Conservation (phyloP, 1,140 invertebrate species). For the Harlomillsia oculata region DNA sequence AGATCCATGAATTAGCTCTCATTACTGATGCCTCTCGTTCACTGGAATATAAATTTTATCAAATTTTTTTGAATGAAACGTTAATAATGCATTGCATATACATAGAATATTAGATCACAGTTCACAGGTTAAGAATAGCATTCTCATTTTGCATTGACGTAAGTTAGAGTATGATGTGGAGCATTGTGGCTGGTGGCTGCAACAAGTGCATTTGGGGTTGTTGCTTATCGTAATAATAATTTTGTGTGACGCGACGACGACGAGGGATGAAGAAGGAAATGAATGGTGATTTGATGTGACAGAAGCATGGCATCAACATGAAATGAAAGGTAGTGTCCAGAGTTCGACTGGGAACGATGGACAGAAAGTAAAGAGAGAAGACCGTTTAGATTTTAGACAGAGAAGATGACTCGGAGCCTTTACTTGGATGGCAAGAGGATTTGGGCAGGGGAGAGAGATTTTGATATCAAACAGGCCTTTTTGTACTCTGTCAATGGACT, state of each 20-base stretch:
- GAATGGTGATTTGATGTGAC: background rate
- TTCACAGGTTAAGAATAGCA: too few relatives aligned
- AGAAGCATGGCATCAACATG: background rate
- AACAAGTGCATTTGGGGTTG: too few relatives aligned
- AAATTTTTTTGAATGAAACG: background rate
- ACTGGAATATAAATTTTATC: slow-evolving; percentile 45
- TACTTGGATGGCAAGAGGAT: too few relatives aligned
- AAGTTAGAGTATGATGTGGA: too few relatives aligned
- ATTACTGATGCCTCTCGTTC: slow-evolving; percentile 83
- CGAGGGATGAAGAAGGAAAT: too few relatives aligned
- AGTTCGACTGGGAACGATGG: too few relatives aligned
- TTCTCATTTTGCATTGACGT: too few relatives aligned
- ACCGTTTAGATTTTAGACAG: background rate
- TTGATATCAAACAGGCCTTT: slow-evolving; percentile 27
- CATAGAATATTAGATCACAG: background rate
- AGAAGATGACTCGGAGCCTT: background rate
- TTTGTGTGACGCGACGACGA: too few relatives aligned
- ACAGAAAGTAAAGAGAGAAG: too few relatives aligned
- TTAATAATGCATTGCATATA: background rate
- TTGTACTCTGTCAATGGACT: slow-evolving; percentile 28
- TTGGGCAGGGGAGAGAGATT: slow-evolving; percentile 2
- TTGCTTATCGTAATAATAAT: too few relatives aligned
- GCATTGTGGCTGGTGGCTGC: too few relatives aligned
- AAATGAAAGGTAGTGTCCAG: background rate
- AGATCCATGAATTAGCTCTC: slow-evolving; percentile 81